phyloP scores from a whole-genome alignment of 2,113 vertebrate species.

The Oreochromis spilurus region DNA sequence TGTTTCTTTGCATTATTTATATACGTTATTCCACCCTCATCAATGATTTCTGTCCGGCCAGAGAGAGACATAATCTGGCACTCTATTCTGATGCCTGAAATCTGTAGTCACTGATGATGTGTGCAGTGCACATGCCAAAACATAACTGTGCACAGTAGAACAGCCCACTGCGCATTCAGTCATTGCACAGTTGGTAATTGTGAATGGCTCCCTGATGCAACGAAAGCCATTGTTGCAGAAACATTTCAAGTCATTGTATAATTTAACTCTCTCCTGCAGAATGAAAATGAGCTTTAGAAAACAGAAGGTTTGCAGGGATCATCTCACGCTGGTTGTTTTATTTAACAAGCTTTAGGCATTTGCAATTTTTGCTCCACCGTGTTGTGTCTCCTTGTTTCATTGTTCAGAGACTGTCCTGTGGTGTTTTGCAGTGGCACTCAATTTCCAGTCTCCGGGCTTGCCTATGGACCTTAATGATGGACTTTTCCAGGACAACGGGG shows the following conservation, averaged over 20 bases:
- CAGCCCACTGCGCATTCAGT: neutral
- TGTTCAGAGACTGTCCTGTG: neutral
- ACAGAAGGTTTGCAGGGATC: neutral
- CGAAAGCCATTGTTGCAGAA: constrained; percentile 5
- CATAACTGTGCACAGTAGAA: neutral
- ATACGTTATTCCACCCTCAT: neutral
- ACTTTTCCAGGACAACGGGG: constrained; percentile 86
- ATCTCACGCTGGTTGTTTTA: neutral
- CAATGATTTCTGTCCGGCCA: neutral
- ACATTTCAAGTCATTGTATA: constrained; percentile 27
- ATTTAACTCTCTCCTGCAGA: constrained; percentile 1
- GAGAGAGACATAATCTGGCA: neutral
- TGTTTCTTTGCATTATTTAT: neutral
- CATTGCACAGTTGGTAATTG: neutral
- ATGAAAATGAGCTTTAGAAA: neutral
- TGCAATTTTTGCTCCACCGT: neutral
- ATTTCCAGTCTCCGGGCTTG: constrained; percentile 80
- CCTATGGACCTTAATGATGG: constrained; percentile 84
- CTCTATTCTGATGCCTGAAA: neutral
- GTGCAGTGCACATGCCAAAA: neutral
- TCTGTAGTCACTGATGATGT: neutral
- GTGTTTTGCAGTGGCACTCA: constrained; percentile 80
- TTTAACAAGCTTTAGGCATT: neutral
- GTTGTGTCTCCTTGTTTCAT: neutral
- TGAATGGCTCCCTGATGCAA: constrained; percentile 27